Conservation (phyloP, 1,140 invertebrate species). For the Meloidogyne hapla region DNA sequence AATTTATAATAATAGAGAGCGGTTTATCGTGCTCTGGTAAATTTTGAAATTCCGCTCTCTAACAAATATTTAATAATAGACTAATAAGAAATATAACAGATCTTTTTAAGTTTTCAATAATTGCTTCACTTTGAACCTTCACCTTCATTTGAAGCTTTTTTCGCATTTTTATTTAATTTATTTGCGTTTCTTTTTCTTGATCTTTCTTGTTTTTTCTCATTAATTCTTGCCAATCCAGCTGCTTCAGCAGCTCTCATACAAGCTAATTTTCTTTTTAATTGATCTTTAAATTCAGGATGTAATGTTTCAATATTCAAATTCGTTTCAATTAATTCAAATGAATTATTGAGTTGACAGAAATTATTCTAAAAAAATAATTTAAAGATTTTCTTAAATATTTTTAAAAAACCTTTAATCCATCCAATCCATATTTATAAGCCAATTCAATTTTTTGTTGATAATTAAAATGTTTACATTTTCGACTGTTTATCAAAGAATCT, state of each 20-base stretch:
- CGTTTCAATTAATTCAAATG: conserved; percentile 6
- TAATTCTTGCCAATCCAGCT: neutral
- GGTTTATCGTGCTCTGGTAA: too few relatives aligned
- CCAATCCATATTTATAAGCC: conserved; percentile 11
- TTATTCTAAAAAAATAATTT: neutral
- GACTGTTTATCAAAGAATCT: neutral
- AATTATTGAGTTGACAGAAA: conserved; percentile 14
- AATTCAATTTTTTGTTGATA: conserved; percentile 12
- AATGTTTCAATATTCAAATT: neutral
- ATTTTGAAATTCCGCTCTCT: too few relatives aligned
- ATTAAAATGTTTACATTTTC: conserved; percentile 14
- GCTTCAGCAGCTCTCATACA: conserved; percentile 1
- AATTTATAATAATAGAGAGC: too few relatives aligned
- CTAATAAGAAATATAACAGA: too few relatives aligned
- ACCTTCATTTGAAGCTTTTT: neutral
- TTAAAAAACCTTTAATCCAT: neutral
- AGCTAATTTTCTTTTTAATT: conserved; percentile 2
- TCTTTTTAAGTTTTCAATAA: too few relatives aligned
- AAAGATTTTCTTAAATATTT: too few relatives aligned
- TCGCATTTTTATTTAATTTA: neutral
- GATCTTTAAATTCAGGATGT: neutral
- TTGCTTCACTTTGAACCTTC: too few relatives aligned
- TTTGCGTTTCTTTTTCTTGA: neutral
- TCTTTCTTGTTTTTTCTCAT: neutral
- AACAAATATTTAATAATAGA: too few relatives aligned